Percentiles rank a stretch among this genome's conserved stretches.
These are phyloP conservation scores for Drosophila pachea DNA, from an alignment of 1,140 invertebrate species.

Conservation along the genomic window DNA sequence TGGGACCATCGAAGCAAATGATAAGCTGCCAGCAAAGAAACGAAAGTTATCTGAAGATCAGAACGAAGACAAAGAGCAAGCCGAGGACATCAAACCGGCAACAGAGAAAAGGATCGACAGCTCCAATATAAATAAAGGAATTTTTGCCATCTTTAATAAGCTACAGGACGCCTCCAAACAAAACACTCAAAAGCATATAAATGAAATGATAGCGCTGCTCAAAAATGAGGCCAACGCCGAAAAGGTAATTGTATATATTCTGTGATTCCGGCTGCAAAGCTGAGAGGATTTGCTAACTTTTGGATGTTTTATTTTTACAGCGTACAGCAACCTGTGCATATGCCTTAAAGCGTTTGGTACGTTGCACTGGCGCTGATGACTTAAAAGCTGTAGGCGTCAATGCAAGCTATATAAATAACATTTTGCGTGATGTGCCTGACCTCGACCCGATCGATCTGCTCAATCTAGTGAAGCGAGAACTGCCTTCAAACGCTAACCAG, in stretches of 20 bases:
- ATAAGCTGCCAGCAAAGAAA: slow-evolving; percentile 12
- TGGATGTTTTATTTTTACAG: slow-evolving; percentile 20
- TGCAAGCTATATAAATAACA: slow-evolving; percentile 35
- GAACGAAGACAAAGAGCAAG: not conserved
- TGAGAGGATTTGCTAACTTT: not conserved
- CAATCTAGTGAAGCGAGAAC: slow-evolving; percentile 31
- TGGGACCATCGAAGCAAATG: not conserved
- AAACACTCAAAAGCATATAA: slow-evolving; percentile 14
- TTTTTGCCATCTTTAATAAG: slow-evolving; percentile 41
- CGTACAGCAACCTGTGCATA: slow-evolving; percentile 46
- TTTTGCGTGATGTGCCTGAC: slow-evolving; percentile 29
- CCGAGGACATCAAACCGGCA: not conserved
- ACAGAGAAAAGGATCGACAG: not conserved
- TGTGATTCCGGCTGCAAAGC: too few species aligned
- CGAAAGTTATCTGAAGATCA: not conserved
- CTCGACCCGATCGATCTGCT: slow-evolving; percentile 43
- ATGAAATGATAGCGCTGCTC: slow-evolving; percentile 30
- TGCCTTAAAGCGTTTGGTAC: slow-evolving; percentile 48
- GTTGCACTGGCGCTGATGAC: slow-evolving; percentile 59
- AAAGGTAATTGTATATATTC: too few species aligned
- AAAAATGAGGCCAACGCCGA: slow-evolving; percentile 8
- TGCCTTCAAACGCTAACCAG: slow-evolving; percentile 34
- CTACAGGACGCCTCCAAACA: slow-evolving; percentile 6
- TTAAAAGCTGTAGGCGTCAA: slow-evolving; percentile 21
- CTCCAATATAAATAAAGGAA: slow-evolving; percentile 38